Base-by-base conservation (phyloP, 2,888 invertebrate species). In the Protophormia terraenovae region DNA sequence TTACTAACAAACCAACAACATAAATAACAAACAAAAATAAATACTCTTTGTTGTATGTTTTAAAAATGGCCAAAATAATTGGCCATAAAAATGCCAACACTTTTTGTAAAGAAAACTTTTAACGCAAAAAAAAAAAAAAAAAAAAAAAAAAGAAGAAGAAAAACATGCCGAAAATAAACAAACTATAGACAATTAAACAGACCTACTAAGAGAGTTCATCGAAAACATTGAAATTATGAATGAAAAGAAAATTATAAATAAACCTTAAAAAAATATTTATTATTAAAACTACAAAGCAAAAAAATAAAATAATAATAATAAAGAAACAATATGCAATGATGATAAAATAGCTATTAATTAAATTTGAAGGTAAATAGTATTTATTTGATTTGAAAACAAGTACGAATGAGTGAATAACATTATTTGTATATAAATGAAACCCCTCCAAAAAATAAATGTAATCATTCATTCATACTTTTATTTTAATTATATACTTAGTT, bases 171-270 rank as follows among this genome's bases (percentile, higher is more conserved):
- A 22, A 53, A 58, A 29, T 1, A 27, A 27, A 53, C 2, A 29
- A 32, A 60, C 19, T 60, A 32, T 19, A 58, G 16, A 53, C 53
- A 10, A 29, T 29, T 6, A n/a, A 55, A 55, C n/a, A 10, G 10
- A 24, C n/a, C n/a, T n/a, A n/a, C n/a, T n/a, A n/a, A n/a, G n/a
- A n/a, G n/a, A n/a, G n/a, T n/a, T n/a, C n/a, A n/a, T n/a, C n/a
- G n/a, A n/a, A n/a, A n/a, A n/a, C n/a, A n/a, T 53, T 53, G 32
- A 45, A 47, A 27, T 67, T 64, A 38, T 64, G 41, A 38, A 64
- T 64, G 64, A 41, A 64, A 41, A n/a, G 64, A 64, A 64, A 64
- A 41, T 12, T n/a, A n/a, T n/a, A n/a, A n/a, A n/a, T n/a, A n/a
- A n/a, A n/a, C n/a, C n/a, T n/a, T n/a, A n/a, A n/a, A n/a, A n/a